Percentiles rank a stretch among this genome's conserved stretches.
These are phyloP conservation scores for Malthinus seriepunctatus DNA, from an alignment of 2,888 invertebrate species.

Conservation along the genomic window DNA sequence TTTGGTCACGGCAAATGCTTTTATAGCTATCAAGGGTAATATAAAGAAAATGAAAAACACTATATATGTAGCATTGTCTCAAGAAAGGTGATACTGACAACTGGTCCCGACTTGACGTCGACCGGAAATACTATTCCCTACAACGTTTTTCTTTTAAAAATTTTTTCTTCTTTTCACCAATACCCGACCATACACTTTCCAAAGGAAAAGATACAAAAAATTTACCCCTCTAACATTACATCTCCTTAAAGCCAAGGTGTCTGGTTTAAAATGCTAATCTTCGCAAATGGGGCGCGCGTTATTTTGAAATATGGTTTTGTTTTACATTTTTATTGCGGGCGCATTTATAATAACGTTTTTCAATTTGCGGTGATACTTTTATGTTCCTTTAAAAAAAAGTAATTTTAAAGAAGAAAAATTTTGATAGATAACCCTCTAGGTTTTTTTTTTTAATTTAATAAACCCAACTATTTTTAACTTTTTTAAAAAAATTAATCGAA, in stretches of 20 bases:
- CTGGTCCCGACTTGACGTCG: conserved; percentile 48
- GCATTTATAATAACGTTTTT: conserved; percentile 57
- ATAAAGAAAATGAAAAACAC: conserved; percentile 89
- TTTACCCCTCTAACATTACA: conserved; percentile 46
- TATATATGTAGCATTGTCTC: conserved; percentile 53
- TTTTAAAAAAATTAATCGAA: conserved; percentile 4
- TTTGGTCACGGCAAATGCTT: conserved; percentile 88
- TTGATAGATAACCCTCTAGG: conserved; percentile 18
- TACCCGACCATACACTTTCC: conserved; percentile 29
- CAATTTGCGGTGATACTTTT: conserved; percentile 45
- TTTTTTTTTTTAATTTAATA: conserved; percentile 8
- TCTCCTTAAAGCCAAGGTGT: conserved; percentile 56
- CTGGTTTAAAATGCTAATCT: conserved; percentile 58
- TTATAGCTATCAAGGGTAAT: conserved; percentile 84
- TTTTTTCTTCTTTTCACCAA: conserved; percentile 41
- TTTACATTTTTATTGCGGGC: conserved; percentile 58
- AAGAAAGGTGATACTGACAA: conserved; percentile 53
- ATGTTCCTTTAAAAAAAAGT: conserved; percentile 20
- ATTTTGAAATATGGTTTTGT: conserved; percentile 57
- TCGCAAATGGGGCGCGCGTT: conserved; percentile 57
- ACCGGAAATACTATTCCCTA: conserved; percentile 43
- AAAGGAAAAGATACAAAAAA: too few species aligned
- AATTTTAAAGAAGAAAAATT: conserved; percentile 20
- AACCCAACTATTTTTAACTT: not conserved
- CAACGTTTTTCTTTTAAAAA: conserved; percentile 26